These are phyloP conservation scores for Venturia canescens DNA, from an alignment of 1,140 invertebrate species.

Conservation along the genomic window DNA sequence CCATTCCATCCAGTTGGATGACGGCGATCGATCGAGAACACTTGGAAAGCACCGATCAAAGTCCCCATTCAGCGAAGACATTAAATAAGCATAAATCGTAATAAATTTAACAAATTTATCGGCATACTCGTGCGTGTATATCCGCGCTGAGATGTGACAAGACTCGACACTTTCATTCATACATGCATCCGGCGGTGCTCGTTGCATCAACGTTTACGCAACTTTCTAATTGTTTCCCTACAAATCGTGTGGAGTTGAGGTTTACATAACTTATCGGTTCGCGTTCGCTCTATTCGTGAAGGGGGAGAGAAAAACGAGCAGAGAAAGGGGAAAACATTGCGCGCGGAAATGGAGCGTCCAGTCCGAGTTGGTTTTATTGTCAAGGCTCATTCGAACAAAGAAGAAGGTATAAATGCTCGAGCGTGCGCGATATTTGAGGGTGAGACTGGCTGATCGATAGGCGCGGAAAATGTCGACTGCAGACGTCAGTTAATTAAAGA, in stretches of 20 bases:
- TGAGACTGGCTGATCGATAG: background rate
- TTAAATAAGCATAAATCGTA: no score
- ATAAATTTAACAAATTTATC: no score
- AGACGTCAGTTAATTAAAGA: no score
- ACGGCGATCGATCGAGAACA: no score
- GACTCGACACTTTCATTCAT: no score
- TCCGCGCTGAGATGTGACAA: no score
- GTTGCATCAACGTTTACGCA: constrained; percentile 41
- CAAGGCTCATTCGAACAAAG: background rate
- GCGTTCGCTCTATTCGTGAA: background rate
- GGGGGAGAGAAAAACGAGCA: background rate
- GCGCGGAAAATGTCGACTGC: no score
- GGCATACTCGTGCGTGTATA: no score
- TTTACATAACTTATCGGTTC: background rate
- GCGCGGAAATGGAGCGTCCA: background rate
- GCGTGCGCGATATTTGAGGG: no score
- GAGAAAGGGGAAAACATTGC: background rate
- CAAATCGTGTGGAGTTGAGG: background rate
- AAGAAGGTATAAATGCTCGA: background rate
- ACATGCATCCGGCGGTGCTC: background rate
- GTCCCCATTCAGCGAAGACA: no score
- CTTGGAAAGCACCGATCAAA: no score
- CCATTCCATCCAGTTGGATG: no score
- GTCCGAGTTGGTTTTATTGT: background rate
- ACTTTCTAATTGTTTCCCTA: constrained; percentile 73